Base-by-base conservation (phyloP, 2,797 vertebrate species). In the Ptychadena robeensis region DNA sequence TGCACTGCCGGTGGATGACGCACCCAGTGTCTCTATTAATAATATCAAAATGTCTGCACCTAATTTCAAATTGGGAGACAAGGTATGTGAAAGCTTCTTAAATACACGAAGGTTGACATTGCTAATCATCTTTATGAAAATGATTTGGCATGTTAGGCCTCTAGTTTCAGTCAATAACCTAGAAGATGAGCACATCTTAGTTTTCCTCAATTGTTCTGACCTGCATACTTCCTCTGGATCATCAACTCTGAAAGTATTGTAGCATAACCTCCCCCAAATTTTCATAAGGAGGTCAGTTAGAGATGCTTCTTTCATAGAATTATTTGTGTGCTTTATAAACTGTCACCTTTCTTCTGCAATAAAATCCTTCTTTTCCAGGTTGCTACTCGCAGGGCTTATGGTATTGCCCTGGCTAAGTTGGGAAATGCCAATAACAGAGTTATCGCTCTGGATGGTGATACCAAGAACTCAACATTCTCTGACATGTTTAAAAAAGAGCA, bases 401-500 rank as follows among this genome's bases (percentile, higher is more conserved):
- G 97, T 9, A 90, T 94, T 83, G 96, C 96, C 0, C 88, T 99
- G 81, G 95, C 96, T 59, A 99, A 99, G 87, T 82, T 99, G 87
- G 97, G 96, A 57, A 95, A 96, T 1, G 95, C 94, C 86, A 97
- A 95, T 0, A 93, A 98, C 32, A 94, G 95, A 1, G 91, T 98
- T 30, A 91, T 98, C 27, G 97, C 94, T 82, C 89, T 99, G 73
- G 97, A 99, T 18, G 96, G 96, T 4, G 97, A 99, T 89, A 98
- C 96, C 38, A 98, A 97, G 90, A 99, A 98, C 87, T 96, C 96
- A 80, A 99, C 97, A 88, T 98, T 94, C 90, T 95, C 97, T 0
- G 97, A 98, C 34, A 90, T 97, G 83, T 99, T 98, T 87, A 98
- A 95, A 90, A 98, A 99, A 63, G 97, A 98, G 63, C 94, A 97